Evolutionary conservation across 2,888 invertebrate species (phyloP), one percentile per base, ranked within the genome.

Genomic region (Pemphredon lugubris): DNA sequence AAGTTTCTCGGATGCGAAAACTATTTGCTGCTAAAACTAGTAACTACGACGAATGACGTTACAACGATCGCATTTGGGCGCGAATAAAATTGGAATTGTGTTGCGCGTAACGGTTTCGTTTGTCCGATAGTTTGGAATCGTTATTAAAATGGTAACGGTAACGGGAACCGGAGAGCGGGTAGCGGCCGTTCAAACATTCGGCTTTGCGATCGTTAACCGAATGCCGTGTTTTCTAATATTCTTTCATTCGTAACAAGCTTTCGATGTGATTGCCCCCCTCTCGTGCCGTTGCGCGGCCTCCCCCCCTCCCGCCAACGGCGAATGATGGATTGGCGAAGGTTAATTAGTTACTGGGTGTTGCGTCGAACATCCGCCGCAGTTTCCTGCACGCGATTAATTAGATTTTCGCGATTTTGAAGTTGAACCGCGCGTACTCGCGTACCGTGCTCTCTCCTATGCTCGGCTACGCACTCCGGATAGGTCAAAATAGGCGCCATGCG

Each of bases 331-430:
- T 57, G 68, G 50, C 71, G 68, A 63, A 68, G 71, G 71, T 72
- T 72, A 72, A 72, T 72, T 72, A 72, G 63, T 63, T 72, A 59
- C 58, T 45, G 63, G 58, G 54, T 53, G 63, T 72, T 72, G 42
- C 71, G 55, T 39, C 63, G 58, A 58, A 58, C 71, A 72, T 72
- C 71, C 71, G 68, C 71, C 63, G 53, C 71, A 68, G 71, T 63
- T 72, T 72, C 68, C 71, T 72, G 71, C 63, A 68, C 58, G 50
- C 68, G 68, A 72, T 72, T 72, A 68, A 72, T 72, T 72, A 72
- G 71, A 72, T 72, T 72, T 72, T 68, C 71, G 63, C 71, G 68
- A 72, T 68, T 72, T 71, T 54, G 48, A 47, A 34, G n/a, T 20
- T 54, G 37, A 53, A 42, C 34, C 59, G 32, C 55, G 48, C 11